Conservation (phyloP, 2,888 invertebrate species). For the Archips xylosteana region DNA sequence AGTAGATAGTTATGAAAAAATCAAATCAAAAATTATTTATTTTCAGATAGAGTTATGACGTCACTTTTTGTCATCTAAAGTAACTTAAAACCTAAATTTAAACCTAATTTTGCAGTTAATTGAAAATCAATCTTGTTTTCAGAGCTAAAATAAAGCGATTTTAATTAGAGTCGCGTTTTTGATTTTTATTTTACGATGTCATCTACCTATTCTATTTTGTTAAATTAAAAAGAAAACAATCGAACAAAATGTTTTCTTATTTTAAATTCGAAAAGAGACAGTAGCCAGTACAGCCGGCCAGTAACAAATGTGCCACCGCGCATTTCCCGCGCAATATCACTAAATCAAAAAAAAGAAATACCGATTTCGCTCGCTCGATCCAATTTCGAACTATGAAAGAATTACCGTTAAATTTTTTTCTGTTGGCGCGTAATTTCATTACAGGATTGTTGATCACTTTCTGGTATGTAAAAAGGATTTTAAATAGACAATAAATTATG, state of each 20-base stretch:
- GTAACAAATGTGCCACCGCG: conserved; percentile 21
- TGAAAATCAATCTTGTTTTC: no score
- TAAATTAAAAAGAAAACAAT: not conserved
- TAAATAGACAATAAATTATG: not conserved
- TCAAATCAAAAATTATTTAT: no score
- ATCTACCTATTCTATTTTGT: no score
- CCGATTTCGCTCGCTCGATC: conserved; percentile 18
- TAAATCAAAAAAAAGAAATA: conserved; percentile 18
- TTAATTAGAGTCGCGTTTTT: no score
- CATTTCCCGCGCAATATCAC: conserved; percentile 18
- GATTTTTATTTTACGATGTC: no score
- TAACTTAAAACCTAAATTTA: no score
- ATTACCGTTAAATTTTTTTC: conserved; percentile 4
- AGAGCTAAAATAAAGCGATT: no score
- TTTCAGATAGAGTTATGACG: no score
- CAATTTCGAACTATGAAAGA: conserved; percentile 21
- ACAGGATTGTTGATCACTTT: not conserved
- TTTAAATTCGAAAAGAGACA: not conserved
- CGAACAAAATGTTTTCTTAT: not conserved
- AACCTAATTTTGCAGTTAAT: no score
- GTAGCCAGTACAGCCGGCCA: conserved; percentile 13
- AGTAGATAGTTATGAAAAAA: no score
- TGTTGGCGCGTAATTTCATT: not conserved
- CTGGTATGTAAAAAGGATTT: not conserved
- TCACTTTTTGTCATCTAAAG: no score